Conservation (phyloP, 2,113 vertebrate species). For the Epinephelus lanceolatus region DNA sequence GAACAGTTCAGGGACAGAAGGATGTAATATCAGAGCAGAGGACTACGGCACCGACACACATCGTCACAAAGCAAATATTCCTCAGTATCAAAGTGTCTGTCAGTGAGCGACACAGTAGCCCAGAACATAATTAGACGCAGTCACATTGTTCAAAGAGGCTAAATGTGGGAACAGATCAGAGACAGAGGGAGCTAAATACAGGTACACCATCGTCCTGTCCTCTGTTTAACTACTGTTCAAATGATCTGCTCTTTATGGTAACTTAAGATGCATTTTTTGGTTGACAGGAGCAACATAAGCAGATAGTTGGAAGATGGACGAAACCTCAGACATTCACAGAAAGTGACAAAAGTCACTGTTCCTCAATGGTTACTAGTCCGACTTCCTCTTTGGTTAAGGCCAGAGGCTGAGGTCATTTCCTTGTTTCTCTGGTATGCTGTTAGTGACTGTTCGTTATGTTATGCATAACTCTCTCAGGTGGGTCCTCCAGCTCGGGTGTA, state of each 20-base stretch:
- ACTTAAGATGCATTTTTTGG: neutral
- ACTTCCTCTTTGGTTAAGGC: conserved; percentile 34
- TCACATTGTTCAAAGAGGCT: conserved; percentile 25
- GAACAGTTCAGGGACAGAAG: neutral
- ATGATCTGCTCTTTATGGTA: neutral
- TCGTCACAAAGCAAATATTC: conserved; percentile 2
- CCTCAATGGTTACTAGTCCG: neutral
- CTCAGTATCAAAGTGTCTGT: conserved; percentile 32
- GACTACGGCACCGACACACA: neutral
- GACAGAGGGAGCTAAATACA: conserved; percentile 19
- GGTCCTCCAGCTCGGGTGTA: no score
- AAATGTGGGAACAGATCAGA: conserved; percentile 20
- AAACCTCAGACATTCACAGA: neutral
- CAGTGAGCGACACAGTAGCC: neutral
- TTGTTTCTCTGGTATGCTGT: neutral
- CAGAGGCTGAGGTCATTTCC: conserved; percentile 28
- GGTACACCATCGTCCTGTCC: neutral
- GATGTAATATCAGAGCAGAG: neutral
- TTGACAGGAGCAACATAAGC: neutral
- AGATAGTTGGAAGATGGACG: neutral
- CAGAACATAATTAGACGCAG: neutral
- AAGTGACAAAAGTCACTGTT: conserved; percentile 29
- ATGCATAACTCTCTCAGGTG: no score
- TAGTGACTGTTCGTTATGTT: no score
- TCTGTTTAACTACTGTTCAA: neutral